Base-by-base conservation (phyloP, 2,113 vertebrate genomes). In the Ancistrus triradiatus region DNA sequence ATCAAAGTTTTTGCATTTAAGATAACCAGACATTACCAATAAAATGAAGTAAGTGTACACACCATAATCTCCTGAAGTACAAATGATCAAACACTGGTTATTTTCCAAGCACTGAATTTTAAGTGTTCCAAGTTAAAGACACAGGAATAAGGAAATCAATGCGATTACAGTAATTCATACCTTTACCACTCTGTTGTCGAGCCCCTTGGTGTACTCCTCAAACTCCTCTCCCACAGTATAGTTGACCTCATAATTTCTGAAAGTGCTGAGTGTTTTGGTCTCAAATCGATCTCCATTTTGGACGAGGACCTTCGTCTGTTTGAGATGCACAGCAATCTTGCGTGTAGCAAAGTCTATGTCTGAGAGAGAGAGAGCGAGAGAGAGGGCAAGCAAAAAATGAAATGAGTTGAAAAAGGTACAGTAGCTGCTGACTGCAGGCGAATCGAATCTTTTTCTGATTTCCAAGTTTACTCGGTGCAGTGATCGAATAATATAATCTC, bases 301-400 rank as follows among this genome's bases (percentile, higher is more conserved):
- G 51, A 87, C 74, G 1, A 99, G 83, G 35, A 92, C 82, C 66
- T 99, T 99, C 0, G 92, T 95, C 86, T 97, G 95, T 37, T 66
- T 88, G 78, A 99, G 87, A 65, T 85, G 89, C 14, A 58, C 10
- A 0, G 92, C 95, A 11, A 99, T 91, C 85, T 96, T 98, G 46
- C 96, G 89, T 75, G 94, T 98, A 19, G 94, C 92, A 78, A 98
- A 95, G 86, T 98, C 95, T 21, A 98, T 95, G 64, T 84, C 96
- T 99, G 84, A 44, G 9, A 21, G 24, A 19, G 6, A 47, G 15
- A 51, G 10, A 43, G 3, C 35, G 14, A 40, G 3, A 42, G 3
- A n/a, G 1, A 17, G 19, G 11, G 19, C 2, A 15, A 8, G n/a
- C 35, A 35, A 10, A 10, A 1, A 38, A 14, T 7, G 2, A 15